Percentiles rank a stretch among this genome's conserved stretches.
phyloP scores from a whole-genome alignment of 1,140 invertebrate genomes.

The Argopecten irradians region DNA sequence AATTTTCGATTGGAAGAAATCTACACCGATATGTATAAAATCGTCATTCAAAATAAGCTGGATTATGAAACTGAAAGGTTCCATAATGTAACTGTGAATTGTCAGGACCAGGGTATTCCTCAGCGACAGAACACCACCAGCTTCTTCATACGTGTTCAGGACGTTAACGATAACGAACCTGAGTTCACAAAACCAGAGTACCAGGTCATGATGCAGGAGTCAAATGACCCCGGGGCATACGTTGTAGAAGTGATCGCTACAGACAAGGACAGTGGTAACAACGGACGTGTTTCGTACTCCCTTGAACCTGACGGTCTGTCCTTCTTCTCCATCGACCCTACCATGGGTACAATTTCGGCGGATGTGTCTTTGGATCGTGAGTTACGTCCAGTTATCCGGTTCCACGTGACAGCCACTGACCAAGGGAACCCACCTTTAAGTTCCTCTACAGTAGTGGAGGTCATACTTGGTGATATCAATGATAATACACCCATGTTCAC shows the following conservation, averaged over 20 bases:
- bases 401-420: constrained; percentile 65
- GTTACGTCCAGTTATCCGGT: constrained; percentile 56
- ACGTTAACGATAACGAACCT: constrained; percentile 96
- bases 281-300: constrained; percentile 78
- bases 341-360: constrained; percentile 61
- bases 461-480: constrained; percentile 66
- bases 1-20: constrained; percentile 63
- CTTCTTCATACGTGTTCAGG: constrained; percentile 85
- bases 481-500: constrained; percentile 76
- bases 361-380: constrained; percentile 65
- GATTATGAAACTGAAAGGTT: constrained; percentile 50
- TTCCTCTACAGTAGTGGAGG: constrained; percentile 92
- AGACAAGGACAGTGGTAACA: constrained; percentile 88
- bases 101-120: constrained; percentile 58
- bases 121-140: constrained; percentile 82
- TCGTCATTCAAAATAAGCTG: constrained; percentile 57
- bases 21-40: constrained; percentile 61
- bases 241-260: constrained; percentile 84
- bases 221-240: constrained; percentile 81
- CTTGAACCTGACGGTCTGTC: constrained; percentile 56
- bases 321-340: constrained; percentile 61
- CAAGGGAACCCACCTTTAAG: constrained; percentile 81
- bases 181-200: constrained; percentile 83
- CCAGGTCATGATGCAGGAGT: constrained; percentile 82
- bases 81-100: constrained; percentile 59